phyloP scores from a whole-genome alignment of 2,888 invertebrate genomes.

The Chydorus sphaericus region DNA sequence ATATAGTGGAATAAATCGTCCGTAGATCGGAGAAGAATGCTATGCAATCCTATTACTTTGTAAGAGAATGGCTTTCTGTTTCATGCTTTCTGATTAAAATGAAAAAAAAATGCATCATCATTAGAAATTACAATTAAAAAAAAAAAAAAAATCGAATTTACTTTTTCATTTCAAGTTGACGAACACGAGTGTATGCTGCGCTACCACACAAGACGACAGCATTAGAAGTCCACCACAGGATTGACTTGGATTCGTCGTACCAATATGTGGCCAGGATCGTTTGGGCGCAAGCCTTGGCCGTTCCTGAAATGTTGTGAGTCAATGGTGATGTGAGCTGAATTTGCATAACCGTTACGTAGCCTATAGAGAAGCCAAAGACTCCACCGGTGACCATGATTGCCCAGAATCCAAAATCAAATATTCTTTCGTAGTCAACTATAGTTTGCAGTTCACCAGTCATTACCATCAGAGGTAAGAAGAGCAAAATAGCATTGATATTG shows the following conservation, averaged over 20 bases:
- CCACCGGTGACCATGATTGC: slow-evolving; percentile 72
- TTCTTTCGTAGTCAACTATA: slow-evolving; percentile 46
- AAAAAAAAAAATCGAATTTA: too few species aligned
- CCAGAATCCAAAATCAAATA: slow-evolving; percentile 58
- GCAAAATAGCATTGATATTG: slow-evolving; percentile 77
- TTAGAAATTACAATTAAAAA: too few species aligned
- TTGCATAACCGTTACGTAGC: slow-evolving; percentile 88
- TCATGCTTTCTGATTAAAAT: too few species aligned
- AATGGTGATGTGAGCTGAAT: slow-evolving; percentile 92
- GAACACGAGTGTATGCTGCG: slow-evolving; percentile 74
- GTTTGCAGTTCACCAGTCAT: slow-evolving; percentile 57
- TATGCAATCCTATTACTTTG: too few species aligned
- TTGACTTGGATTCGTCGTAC: slow-evolving; percentile 62
- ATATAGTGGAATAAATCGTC: too few species aligned
- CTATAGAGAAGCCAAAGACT: slow-evolving; percentile 89
- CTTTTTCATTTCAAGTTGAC: slow-evolving; percentile 67
- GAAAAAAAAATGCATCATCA: too few species aligned
- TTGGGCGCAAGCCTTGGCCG: slow-evolving; percentile 96
- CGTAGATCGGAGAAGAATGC: too few species aligned
- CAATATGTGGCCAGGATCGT: slow-evolving; percentile 88
- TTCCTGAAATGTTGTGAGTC: slow-evolving; percentile 97
- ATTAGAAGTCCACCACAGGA: slow-evolving; percentile 93
- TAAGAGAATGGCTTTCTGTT: too few species aligned
- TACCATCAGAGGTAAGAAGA: slow-evolving; percentile 82
- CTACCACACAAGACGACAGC: slow-evolving; percentile 76